These are phyloP conservation scores for Coregonus suidteri DNA, from an alignment of 2,797 vertebrate species.

Conservation along the genomic window DNA sequence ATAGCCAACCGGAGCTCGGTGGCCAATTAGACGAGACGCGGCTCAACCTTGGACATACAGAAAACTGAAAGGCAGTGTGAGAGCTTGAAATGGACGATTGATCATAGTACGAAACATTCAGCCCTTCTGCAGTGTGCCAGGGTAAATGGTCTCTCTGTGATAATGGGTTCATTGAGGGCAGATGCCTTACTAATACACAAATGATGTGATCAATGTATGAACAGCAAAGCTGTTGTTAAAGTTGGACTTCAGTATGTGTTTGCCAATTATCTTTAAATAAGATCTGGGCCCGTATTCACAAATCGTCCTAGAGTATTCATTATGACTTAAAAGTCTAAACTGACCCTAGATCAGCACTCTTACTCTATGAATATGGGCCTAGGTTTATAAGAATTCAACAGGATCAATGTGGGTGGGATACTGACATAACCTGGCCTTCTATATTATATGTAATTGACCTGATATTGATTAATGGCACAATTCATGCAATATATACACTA, in stretches of 20 bases:
- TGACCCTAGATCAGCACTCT: too few relatives aligned
- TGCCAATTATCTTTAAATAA: neutral
- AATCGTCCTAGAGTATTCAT: neutral
- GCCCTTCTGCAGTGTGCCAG: neutral
- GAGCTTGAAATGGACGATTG: neutral
- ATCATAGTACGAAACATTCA: neutral
- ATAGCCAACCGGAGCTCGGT: constrained; percentile 28
- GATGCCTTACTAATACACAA: neutral
- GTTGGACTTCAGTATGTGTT: neutral
- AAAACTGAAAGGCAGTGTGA: constrained; percentile 6
- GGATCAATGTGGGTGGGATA: neutral
- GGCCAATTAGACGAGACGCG: constrained; percentile 35
- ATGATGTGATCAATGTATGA: neutral
- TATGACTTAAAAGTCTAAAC: too few relatives aligned
- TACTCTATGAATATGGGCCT: too few relatives aligned
- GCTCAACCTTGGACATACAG: constrained; percentile 12
- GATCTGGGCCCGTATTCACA: neutral
- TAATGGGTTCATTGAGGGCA: neutral
- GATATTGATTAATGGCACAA: too few relatives aligned
- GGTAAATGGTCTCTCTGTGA: neutral
- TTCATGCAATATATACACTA: too few relatives aligned
- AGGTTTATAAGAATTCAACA: neutral
- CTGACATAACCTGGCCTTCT: neutral
- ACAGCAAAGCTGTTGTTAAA: neutral
- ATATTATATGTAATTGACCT: too few relatives aligned